Evolutionary conservation across 2,888 invertebrate species (phyloP), one percentile per base, ranked within the genome.

Genomic region (Dryococelus australis): DNA sequence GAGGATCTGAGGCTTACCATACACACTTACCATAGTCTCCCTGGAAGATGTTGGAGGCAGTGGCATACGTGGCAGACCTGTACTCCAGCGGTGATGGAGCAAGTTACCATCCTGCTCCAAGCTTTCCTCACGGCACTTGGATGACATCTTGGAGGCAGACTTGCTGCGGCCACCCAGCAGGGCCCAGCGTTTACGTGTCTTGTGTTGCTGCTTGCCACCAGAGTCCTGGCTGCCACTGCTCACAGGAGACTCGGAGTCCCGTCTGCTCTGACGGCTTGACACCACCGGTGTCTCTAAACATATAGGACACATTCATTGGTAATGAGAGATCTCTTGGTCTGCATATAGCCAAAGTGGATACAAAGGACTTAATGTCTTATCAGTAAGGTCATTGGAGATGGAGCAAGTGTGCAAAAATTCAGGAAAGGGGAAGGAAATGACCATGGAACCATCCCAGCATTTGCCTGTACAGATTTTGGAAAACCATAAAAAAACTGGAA

Each of bases 41-140:
- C 96, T 96, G 91, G 96, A 96, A 91, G 96, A 96, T 85, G 95
- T 95, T 0, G 96, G 95, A 43, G 96, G 96, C 87, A 96, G 92
- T 8, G 96, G 96, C 79, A 95, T 93, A 90, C 95, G 94, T 26
- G 96, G 95, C 89, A 95, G 93, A 0, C 95, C 96, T 0, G 96
- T 96, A 0, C 96, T 96, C 96, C 96, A 96, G 83, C 96, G 92
- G 91, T 96, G 94, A 90, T 94, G 88, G 28, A 81, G 43, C n/a
- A 86, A 86, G 27, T 51, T 84, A 43, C 86, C 84, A 9, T 86
- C 79, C 47, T 87, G 86, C 27, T 80, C 86, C 12, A 65, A 27
- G n/a, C 47, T 81, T 89, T 94, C 94, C 89, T 96, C 95, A 88
- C 96, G 96, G 89, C 95, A 95, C 90, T 96, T 94, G n/a, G 86